phyloP scores from a whole-genome alignment of 2,113 vertebrate genomes.

The Hystrix cristata region DNA sequence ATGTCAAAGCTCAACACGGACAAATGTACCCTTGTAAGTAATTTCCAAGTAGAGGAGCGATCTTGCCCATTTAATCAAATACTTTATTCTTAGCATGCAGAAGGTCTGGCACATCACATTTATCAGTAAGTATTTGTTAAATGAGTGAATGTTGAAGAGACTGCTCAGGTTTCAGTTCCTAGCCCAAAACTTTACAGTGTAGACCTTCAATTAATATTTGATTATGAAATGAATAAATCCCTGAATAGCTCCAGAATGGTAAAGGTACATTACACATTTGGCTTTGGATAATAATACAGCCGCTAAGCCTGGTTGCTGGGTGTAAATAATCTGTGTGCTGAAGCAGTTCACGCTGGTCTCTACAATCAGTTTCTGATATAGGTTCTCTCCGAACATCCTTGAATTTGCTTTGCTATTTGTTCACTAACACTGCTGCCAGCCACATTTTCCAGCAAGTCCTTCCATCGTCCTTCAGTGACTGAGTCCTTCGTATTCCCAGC shows the following conservation, averaged over 20 bases:
- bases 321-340: neutral
- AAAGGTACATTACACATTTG: neutral
- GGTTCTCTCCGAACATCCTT: neutral
- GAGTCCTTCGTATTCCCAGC: neutral
- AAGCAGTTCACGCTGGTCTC: neutral
- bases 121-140: neutral
- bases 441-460: neutral
- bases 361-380: neutral
- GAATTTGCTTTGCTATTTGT: neutral
- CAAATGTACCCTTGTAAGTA: neutral
- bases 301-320: neutral
- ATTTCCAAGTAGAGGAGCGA: neutral
- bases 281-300: neutral
- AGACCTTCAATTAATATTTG: neutral
- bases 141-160: conserved; percentile 24
- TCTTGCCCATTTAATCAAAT: neutral
- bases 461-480: neutral
- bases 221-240: conserved; percentile 48
- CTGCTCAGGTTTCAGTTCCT: neutral
- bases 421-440: neutral
- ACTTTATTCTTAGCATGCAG: neutral
- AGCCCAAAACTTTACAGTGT: neutral
- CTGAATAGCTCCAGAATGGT: neutral
- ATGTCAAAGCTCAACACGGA: neutral
- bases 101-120: neutral